Conservation (phyloP, 1,140 invertebrate species). For the Branchinecta lindahli region DNA sequence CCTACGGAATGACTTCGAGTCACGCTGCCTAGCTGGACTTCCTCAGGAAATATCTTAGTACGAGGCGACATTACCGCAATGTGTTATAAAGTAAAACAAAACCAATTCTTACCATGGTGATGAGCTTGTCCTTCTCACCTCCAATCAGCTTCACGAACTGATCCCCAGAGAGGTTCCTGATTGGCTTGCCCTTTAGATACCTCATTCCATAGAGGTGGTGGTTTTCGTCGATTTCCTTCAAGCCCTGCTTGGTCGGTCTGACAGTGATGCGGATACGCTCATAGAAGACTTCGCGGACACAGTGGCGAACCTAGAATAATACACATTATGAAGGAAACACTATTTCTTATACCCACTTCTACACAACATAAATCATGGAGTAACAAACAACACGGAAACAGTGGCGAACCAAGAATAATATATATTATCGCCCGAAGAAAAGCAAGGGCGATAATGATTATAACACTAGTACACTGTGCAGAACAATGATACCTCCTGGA, state of each 20-base stretch:
- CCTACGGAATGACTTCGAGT: no score
- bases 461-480: no score
- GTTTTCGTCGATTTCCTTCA: constrained; percentile 85
- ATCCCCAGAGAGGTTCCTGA: constrained; percentile 71
- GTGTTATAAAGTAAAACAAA: no score
- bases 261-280: constrained; percentile 72
- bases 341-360: no score
- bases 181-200: constrained; percentile 88
- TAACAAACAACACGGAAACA: constrained; percentile 76
- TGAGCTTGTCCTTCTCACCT: constrained; percentile 70
- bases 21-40: no score
- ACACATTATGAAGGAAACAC: neutral
- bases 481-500: no score
- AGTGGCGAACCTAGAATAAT: constrained; percentile 38
- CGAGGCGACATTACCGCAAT: no score
- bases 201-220: constrained; percentile 69
- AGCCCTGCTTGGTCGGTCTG: constrained; percentile 71
- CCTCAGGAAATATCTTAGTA: no score
- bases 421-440: no score
- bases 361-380: no score
- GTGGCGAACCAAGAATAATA: constrained; percentile 41
- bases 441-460: no score
- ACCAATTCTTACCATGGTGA: constrained; percentile 41
- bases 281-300: constrained; percentile 73
- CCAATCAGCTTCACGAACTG: constrained; percentile 71